Evolutionary conservation across 2,888 invertebrate species (phyloP).

Genomic region (Mallateleia sp.): DNA sequence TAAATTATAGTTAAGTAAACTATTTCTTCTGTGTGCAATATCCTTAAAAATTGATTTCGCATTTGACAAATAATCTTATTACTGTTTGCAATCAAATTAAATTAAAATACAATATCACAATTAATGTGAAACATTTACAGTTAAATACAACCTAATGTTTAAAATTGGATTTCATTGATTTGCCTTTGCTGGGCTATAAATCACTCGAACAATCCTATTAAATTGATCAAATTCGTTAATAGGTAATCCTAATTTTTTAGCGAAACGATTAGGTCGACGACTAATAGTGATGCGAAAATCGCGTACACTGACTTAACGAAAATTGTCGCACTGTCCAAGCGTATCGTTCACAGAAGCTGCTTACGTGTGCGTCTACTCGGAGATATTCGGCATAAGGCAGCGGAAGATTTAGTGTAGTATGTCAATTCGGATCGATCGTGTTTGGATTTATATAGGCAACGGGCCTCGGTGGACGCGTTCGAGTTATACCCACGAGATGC

Average conservation of each 20-base stretch:
- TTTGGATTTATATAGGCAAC: slow-evolving; percentile 68
- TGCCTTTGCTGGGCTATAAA: too few relatives aligned
- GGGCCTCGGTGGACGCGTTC: slow-evolving; percentile 55
- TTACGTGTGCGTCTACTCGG: slow-evolving; percentile 24
- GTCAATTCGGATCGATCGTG: slow-evolving; percentile 75
- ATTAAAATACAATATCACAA: too few relatives aligned
- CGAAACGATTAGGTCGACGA: not conserved
- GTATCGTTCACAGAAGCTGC: slow-evolving; percentile 15
- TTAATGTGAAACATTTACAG: too few relatives aligned
- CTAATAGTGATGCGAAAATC: not conserved
- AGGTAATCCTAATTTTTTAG: not conserved
- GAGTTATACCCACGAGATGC: slow-evolving; percentile 69
- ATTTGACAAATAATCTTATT: too few relatives aligned
- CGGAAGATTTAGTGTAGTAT: slow-evolving; percentile 66
- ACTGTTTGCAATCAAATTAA: too few relatives aligned
- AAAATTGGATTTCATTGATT: too few relatives aligned
- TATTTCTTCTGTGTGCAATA: too few relatives aligned
- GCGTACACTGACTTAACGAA: not conserved
- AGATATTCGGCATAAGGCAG: slow-evolving; percentile 47
- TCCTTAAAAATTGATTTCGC: too few relatives aligned
- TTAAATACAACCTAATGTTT: too few relatives aligned
- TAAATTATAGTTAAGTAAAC: too few relatives aligned
- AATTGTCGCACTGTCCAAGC: slow-evolving; percentile 13
- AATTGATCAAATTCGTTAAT: not conserved
- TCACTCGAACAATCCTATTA: not conserved